Evolutionary conservation across 2,113 vertebrate genomes (phyloP), one percentile per base, ranked within the genome.

Genomic region (Thalassoma bifasciatum): DNA sequence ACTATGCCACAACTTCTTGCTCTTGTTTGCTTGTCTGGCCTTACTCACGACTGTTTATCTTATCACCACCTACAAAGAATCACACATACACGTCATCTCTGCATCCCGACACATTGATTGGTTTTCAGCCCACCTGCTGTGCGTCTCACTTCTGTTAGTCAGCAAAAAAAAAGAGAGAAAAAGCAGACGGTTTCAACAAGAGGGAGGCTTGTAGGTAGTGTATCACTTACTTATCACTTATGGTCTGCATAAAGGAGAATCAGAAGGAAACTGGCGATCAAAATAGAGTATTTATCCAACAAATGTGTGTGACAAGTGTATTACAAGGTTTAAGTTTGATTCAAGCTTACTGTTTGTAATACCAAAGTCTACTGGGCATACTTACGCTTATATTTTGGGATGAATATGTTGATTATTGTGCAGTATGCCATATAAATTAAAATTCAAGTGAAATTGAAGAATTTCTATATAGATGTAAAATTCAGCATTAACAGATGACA

Each of bases 211-310:
- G 66, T 2, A 19, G 13, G 6, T 46, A 58, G 26, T 1, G 23
- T 42, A 34, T 19, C 10, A 40, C n/a, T 59, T 58, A 47, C 69
- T 56, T 61, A 73, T n/a, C 57, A 23, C n/a, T n/a, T n/a, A 22
- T n/a, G 21, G 37, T 80, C 58, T 53, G 46, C 26, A 59, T 59
- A 0, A 13, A 64, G 10, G 30, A 10, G 57, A 2, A 42, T 64
- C 34, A 12, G n/a, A 26, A 58, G 16, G 13, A 59, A 40, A 40
- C 38, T 10, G 11, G 10, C 38, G 10, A 9, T 30, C 6, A 30
- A 30, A 30, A 6, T 30, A 30, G 30, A 30, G 30, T 30, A 30
- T 6, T 30, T 30, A 30, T 30, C 30, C 30, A 4, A 30, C 3
- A 30, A 30, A 30, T 30, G 30, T 3, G 6, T 30, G 30, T 30